Percentiles rank a stretch among this genome's conserved stretches.
These are phyloP conservation scores for Hippocampus zosterae DNA, from an alignment of 2,113 vertebrate genomes.

Conservation along the genomic window DNA sequence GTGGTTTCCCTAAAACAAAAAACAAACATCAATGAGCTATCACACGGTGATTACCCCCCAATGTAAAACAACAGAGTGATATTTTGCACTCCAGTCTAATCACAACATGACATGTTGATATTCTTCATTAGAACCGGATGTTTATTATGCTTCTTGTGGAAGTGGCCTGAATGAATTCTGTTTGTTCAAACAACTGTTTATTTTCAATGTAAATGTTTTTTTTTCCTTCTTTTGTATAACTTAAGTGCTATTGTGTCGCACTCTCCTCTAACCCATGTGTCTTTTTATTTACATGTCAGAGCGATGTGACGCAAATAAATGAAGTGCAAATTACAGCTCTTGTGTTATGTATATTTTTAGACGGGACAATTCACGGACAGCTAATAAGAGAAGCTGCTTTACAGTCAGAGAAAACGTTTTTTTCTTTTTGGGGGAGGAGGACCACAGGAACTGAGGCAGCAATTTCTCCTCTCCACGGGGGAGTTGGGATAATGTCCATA, in stretches of 20 bases:
- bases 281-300: conserved; percentile 34
- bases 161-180: conserved; percentile 47
- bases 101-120: neutral
- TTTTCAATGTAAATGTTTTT: conserved; percentile 24
- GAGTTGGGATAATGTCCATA: conserved; percentile 16
- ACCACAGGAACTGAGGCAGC: neutral
- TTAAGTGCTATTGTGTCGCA: conserved; percentile 8
- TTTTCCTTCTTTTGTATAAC: conserved; percentile 17
- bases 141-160: conserved; percentile 64
- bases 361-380: neutral
- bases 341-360: conserved; percentile 35
- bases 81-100: neutral
- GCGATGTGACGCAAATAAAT: conserved; percentile 58
- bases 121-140: neutral
- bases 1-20: too few relatives aligned
- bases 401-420: conserved; percentile 9
- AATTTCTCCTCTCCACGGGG: conserved; percentile 21
- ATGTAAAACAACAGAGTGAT: neutral
- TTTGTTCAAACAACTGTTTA: conserved; percentile 56
- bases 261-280: conserved; percentile 23
- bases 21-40: too few relatives aligned
- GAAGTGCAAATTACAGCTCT: conserved; percentile 30
- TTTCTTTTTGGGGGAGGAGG: neutral
- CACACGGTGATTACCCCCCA: neutral
- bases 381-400: conserved; percentile 4